Conservation (phyloP, 2,113 vertebrate species). For the Donacobius atricapilla region DNA sequence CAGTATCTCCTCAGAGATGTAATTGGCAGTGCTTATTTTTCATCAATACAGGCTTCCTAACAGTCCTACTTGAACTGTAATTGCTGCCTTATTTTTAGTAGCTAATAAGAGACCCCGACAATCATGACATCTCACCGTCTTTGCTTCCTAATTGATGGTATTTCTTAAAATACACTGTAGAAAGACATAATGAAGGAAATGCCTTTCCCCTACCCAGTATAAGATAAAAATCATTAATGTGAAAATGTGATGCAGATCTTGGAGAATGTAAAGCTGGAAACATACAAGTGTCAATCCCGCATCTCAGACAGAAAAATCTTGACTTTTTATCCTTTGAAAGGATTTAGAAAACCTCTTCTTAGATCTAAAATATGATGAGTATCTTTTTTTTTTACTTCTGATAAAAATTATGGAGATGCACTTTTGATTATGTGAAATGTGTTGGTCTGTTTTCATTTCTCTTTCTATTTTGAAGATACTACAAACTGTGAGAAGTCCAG, state of each 20-base stretch:
- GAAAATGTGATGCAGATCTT: not conserved
- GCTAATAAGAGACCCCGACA: not conserved
- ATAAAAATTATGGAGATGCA: not conserved
- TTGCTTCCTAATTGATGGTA: not conserved
- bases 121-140: not conserved
- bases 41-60: not conserved
- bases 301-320: not conserved
- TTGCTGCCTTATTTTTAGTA: not conserved
- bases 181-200: not conserved
- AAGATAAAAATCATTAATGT: not conserved
- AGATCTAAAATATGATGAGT: not conserved
- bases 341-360: not conserved
- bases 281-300: not conserved
- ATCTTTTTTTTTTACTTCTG: not conserved
- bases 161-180: not conserved
- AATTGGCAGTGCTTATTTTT: not conserved
- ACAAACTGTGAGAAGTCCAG: conserved; percentile 88
- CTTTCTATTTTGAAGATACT: conserved; percentile 80
- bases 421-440: not conserved
- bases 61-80: not conserved
- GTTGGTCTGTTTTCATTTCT: not conserved
- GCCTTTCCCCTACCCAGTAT: not conserved
- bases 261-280: not conserved
- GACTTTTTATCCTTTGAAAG: not conserved
- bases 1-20: not conserved